Percentiles rank a stretch among this genome's conserved stretches.
These are phyloP conservation scores for Spongia lamella DNA, from an alignment of 37 sponge, comb jelly and placozoan species.

Conservation along the genomic window DNA sequence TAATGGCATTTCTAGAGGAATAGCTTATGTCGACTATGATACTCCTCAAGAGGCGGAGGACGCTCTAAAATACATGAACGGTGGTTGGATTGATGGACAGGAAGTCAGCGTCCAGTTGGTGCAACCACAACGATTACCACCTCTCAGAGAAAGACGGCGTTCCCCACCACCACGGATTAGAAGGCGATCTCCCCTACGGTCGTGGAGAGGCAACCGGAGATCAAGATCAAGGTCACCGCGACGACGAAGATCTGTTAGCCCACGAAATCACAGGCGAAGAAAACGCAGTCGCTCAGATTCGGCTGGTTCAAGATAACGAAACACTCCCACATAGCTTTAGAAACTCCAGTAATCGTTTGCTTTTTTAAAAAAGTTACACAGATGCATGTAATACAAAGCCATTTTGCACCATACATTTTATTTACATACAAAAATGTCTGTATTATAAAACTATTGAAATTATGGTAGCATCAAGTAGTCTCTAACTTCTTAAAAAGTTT, in stretches of 20 bases:
- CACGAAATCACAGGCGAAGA: slow-evolving; percentile 3
- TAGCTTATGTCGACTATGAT: slow-evolving; percentile 83
- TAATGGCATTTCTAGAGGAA: slow-evolving; percentile 64
- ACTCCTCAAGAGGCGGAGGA: slow-evolving; percentile 43
- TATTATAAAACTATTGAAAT: too few species aligned
- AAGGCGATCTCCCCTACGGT: slow-evolving; percentile 30
- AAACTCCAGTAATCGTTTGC: too few species aligned
- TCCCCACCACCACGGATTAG: background rate
- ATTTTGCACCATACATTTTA: too few species aligned
- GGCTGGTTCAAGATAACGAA: background rate
- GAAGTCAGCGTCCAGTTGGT: slow-evolving; percentile 62
- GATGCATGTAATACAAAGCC: too few species aligned
- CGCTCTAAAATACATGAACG: slow-evolving; percentile 79
- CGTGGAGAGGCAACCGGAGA: slow-evolving; percentile 10
- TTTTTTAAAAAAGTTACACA: too few species aligned
- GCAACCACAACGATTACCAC: slow-evolving; percentile 39
- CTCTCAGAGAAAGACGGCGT: background rate
- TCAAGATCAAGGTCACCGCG: slow-evolving; percentile 5
- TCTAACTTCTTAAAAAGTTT: too few species aligned
- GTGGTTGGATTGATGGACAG: slow-evolving; percentile 82
- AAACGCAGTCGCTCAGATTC: slow-evolving; percentile 10
- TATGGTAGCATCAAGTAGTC: too few species aligned
- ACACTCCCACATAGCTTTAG: too few species aligned
- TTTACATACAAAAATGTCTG: too few species aligned
- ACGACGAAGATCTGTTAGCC: background rate